Conservation (phyloP, 2,113 vertebrate genomes). For the Neogobius melanostomus region DNA sequence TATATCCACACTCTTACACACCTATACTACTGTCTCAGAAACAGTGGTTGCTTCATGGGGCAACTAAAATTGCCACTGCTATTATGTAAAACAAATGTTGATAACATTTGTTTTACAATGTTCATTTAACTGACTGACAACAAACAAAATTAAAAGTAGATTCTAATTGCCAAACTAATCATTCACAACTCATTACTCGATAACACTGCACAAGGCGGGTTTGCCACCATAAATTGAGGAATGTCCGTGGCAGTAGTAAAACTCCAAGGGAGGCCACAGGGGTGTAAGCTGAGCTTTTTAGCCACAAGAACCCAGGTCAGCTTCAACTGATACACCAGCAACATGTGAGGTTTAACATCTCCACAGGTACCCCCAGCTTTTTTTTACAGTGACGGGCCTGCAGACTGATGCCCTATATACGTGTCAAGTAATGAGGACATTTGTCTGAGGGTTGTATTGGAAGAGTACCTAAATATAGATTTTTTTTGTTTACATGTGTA, state of each 20-base stretch:
- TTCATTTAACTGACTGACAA: slow-evolving; percentile 50
- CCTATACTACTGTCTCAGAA: slow-evolving; percentile 30
- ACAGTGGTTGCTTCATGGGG: slow-evolving; percentile 37
- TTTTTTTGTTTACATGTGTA: slow-evolving; percentile 19
- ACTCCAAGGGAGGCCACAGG: slow-evolving; percentile 62
- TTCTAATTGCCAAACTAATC: slow-evolving; percentile 52
- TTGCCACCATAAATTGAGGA: slow-evolving; percentile 73
- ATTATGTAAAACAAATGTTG: slow-evolving; percentile 30
- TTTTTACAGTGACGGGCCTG: slow-evolving; percentile 53
- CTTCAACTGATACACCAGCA: slow-evolving; percentile 43
- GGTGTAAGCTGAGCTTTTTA: slow-evolving; percentile 74
- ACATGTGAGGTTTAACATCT: slow-evolving; percentile 42
- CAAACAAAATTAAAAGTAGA: slow-evolving; percentile 27
- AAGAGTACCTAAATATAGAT: slow-evolving; percentile 54
- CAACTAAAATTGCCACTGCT: slow-evolving; percentile 31
- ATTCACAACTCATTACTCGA: slow-evolving; percentile 49
- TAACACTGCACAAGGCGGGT: slow-evolving; percentile 61
- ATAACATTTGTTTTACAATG: slow-evolving; percentile 24
- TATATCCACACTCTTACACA: slow-evolving; percentile 29
- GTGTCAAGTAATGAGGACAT: slow-evolving; percentile 63
- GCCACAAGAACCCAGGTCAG: slow-evolving; percentile 54
- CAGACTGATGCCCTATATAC: slow-evolving; percentile 46
- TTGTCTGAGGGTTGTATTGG: slow-evolving; percentile 44
- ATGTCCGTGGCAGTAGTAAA: slow-evolving; percentile 71
- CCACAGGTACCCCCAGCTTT: slow-evolving; percentile 49